Evolutionary conservation across 1,140 invertebrate species (phyloP), one percentile per base, ranked within the genome.

Genomic region (Drusus annulatus): DNA sequence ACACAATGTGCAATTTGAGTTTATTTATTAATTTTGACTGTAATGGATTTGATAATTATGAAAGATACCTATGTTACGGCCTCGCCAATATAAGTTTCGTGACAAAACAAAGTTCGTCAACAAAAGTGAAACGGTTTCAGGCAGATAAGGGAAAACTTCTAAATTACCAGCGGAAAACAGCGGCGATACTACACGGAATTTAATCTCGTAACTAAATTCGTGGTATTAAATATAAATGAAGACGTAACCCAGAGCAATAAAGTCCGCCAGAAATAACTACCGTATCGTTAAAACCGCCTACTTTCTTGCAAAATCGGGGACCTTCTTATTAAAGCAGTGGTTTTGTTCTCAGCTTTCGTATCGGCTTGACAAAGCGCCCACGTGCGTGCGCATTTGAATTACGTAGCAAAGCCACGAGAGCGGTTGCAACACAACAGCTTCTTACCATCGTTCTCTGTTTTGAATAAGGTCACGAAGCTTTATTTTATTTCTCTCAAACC

Each of bases 181-280:
- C 25, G 17, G 10, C 36, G 1, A 54, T 68, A 54, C 3, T 69
- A 17, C 62, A 1, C 7, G 54, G 17, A 17, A 69, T 65, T 78
- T 68, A 56, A 21, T 62, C 21, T 54, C 19, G 19, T 62, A 76
- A 28, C 21, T 36, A 21, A 60, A 58, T 76, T 76, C 52, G 52
- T 31, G 73, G 19, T 2, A 28, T 28, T 28, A 76, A 17, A 78
- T 78, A 78, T 78, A 54, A 17, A 78, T 78, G 36, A 78, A 62
- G 0, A 17, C 19, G 13, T 21, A 23, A 62, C 17, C 13, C 31
- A 51, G 25, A 78, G 74, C 0, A 78, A 69, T 31, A 28, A 60
- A 62, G 74, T 76, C 60, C 45, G 51, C 28, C 3, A 50, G 58
- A 58, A 45, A 17, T n/a, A 17, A 23, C 5, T 31, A 63, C 21